A percentile compares a stretch with the other conserved stretches of the same genome.
phyloP scores from a whole-genome alignment of 2,888 invertebrate species.

The Ethmia dodecea region DNA sequence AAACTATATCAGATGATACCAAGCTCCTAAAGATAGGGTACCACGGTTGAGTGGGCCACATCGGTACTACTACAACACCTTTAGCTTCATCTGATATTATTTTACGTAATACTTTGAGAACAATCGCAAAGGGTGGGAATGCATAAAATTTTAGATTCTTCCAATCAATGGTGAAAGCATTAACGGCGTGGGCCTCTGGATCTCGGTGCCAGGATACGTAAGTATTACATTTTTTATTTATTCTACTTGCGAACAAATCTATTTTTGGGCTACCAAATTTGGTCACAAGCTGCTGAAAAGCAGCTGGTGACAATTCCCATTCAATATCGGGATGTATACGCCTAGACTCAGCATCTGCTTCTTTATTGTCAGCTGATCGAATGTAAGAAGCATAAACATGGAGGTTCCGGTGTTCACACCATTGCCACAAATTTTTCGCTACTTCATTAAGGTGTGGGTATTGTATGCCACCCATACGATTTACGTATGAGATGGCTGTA shows the following conservation, averaged over 20 bases:
- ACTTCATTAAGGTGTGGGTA: constrained; percentile 9
- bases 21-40: constrained; percentile 16
- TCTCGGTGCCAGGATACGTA: too few species aligned
- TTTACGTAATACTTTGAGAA: constrained; percentile 9
- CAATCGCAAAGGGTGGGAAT: constrained; percentile 2
- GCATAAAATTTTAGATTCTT: constrained; percentile 7
- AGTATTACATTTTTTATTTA: background rate
- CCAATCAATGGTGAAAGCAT: constrained; percentile 12
- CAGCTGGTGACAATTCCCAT: background rate
- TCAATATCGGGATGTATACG: background rate
- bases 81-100: constrained; percentile 6
- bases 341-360: constrained; percentile 6
- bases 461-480: constrained; percentile 15
- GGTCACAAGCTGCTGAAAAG: background rate
- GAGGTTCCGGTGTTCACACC: constrained; percentile 1
- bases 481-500: constrained; percentile 11
- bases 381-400: constrained; percentile 1
- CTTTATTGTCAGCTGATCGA: background rate
- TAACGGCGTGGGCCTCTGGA: constrained; percentile 3
- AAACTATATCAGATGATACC: constrained; percentile 6
- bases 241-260: constrained; percentile 1
- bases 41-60: constrained; percentile 12
- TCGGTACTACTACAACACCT: constrained; percentile 9
- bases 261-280: background rate
- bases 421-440: constrained; percentile 1